Conservation (phyloP, 30 jellyfish, hydroid and myxozoan species). For the Chrysaora quinquecirrha region DNA sequence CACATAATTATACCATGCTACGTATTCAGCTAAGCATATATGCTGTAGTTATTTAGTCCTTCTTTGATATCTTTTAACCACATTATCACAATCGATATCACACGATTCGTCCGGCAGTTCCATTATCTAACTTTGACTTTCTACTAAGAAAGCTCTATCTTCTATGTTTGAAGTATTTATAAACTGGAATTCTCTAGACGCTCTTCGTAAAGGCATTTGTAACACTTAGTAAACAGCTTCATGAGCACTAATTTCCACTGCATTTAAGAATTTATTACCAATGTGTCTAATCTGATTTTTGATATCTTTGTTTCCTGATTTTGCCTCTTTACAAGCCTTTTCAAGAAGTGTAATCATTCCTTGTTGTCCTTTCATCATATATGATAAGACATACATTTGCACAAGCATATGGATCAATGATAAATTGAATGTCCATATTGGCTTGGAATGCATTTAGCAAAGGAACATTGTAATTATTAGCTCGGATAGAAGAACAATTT, state of each 20-base stretch:
- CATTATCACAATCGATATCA: constrained; percentile 24
- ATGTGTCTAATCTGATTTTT: constrained; percentile 12
- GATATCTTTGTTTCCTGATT: not conserved
- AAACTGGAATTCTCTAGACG: constrained; percentile 36
- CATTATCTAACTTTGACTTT: not conserved
- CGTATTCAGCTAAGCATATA: constrained; percentile 32
- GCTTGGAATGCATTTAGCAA: constrained; percentile 46
- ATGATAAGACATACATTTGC: constrained; percentile 13
- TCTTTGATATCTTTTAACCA: constrained; percentile 30
- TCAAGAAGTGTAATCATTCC: constrained; percentile 1
- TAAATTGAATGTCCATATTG: constrained; percentile 21
- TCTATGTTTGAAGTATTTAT: constrained; percentile 21
- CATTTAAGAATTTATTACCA: constrained; percentile 43
- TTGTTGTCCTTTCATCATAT: constrained; percentile 8
- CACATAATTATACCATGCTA: constrained; percentile 22
- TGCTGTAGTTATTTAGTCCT: constrained; percentile 29
- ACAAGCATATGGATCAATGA: constrained; percentile 48
- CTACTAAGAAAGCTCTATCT: constrained; percentile 2
- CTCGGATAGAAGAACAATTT: not conserved
- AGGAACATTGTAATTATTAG: constrained; percentile 4
- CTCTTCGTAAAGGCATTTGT: constrained; percentile 42
- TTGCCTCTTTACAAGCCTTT: not conserved
- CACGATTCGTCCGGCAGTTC: constrained; percentile 34
- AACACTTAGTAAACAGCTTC: constrained; percentile 31
- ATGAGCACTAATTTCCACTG: constrained; percentile 47